Conservation (phyloP, 2,797 vertebrate genomes). For the Bradypodion pumilum region DNA sequence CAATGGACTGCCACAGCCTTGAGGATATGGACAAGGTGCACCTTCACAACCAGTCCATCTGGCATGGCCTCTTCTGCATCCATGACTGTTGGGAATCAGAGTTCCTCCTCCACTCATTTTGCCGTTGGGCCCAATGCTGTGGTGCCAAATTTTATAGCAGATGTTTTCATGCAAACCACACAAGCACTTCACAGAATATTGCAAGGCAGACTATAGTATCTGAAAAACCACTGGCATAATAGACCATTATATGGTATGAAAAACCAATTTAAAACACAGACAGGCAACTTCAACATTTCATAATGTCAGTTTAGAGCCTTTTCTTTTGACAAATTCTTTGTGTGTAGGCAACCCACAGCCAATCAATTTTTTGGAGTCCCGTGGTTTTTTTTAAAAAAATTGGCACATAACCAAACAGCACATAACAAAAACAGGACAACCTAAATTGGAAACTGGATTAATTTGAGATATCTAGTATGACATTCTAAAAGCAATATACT, state of each 20-base stretch:
- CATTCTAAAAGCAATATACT: not conserved
- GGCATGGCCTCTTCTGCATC: too few relatives aligned
- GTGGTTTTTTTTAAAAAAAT: too few relatives aligned
- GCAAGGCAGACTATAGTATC: constrained; percentile 36
- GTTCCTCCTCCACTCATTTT: too few relatives aligned
- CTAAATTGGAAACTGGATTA: constrained; percentile 12
- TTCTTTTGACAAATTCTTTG: constrained; percentile 12
- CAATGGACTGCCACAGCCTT: too few relatives aligned
- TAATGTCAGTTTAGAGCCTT: not conserved
- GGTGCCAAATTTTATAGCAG: constrained; percentile 61
- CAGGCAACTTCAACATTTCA: constrained; percentile 39
- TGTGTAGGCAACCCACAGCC: not conserved
- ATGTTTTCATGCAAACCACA: constrained; percentile 36
- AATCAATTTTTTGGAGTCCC: too few relatives aligned
- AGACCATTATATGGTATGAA: not conserved
- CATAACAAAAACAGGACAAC: not conserved
- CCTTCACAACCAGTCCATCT: too few relatives aligned
- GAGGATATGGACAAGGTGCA: too few relatives aligned
- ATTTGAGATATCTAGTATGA: constrained; percentile 11
- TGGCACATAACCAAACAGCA: too few relatives aligned
- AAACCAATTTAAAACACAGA: constrained; percentile 31
- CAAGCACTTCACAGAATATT: constrained; percentile 52
- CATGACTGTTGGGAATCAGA: too few relatives aligned
- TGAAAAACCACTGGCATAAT: not conserved
- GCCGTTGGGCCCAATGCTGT: too few relatives aligned